A percentile compares a stretch with the other conserved stretches of the same genome.
These are phyloP conservation scores for Catocala nupta DNA, from an alignment of 2,888 invertebrate genomes.

Conservation along the genomic window DNA sequence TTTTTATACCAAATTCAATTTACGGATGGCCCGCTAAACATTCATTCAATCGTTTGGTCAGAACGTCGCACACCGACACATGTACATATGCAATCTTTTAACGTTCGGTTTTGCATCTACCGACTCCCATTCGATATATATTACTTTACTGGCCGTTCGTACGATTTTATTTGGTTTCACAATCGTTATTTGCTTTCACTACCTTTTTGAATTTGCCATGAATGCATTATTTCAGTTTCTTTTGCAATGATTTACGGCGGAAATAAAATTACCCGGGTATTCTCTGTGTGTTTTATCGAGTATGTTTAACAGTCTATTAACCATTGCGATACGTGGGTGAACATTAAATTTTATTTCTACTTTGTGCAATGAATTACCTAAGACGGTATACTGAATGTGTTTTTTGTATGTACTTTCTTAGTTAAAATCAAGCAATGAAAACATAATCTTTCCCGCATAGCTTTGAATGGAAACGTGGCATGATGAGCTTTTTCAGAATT, in stretches of 20 bases:
- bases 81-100: conserved; percentile 49
- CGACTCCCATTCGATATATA: conserved; percentile 40
- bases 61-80: conserved; percentile 33
- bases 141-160: conserved; percentile 36
- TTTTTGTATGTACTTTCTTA: too few relatives aligned
- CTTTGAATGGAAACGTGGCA: too few relatives aligned
- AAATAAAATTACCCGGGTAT: neutral
- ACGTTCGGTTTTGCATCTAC: conserved; percentile 57
- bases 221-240: conserved; percentile 38
- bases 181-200: conserved; percentile 28
- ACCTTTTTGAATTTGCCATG: conserved; percentile 28
- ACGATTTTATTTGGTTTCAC: conserved; percentile 44
- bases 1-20: conserved; percentile 30
- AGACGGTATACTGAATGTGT: too few relatives aligned
- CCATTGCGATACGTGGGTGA: too few relatives aligned
- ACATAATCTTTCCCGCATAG: too few relatives aligned
- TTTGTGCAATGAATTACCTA: too few relatives aligned
- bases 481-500: too few relatives aligned
- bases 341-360: too few relatives aligned
- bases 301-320: too few relatives aligned
- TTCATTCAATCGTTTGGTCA: conserved; percentile 53
- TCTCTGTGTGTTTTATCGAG: neutral
- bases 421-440: too few relatives aligned
- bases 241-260: conserved; percentile 18
- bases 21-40: conserved; percentile 39